phyloP scores from a whole-genome alignment of 2,888 invertebrate species.

The Sceliomorpha sp. region DNA sequence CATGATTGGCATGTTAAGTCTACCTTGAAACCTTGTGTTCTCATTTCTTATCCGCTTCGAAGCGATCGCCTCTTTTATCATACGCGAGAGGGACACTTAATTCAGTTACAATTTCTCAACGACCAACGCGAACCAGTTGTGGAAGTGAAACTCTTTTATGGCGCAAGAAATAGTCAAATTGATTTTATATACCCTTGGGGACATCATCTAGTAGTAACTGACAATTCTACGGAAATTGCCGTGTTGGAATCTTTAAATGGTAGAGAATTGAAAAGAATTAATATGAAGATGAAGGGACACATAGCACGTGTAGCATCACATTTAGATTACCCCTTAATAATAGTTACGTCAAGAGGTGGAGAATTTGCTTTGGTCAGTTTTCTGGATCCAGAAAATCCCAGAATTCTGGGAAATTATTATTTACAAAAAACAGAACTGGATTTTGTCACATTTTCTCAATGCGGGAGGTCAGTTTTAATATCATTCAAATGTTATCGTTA shows the following conservation, averaged over 20 bases:
- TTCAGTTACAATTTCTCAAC: slow-evolving; percentile 60
- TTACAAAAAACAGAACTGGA: slow-evolving; percentile 66
- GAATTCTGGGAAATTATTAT: slow-evolving; percentile 53
- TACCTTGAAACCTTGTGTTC: slow-evolving; percentile 57
- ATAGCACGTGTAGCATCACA: slow-evolving; percentile 64
- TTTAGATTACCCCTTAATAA: slow-evolving; percentile 67
- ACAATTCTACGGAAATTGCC: slow-evolving; percentile 57
- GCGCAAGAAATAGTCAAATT: slow-evolving; percentile 49
- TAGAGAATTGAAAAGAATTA: slow-evolving; percentile 50
- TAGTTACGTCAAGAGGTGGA: slow-evolving; percentile 61
- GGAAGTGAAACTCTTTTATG: slow-evolving; percentile 53
- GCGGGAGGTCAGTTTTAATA: slow-evolving; percentile 59
- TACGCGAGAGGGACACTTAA: slow-evolving; percentile 68
- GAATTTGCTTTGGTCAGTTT: slow-evolving; percentile 66
- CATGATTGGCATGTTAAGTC: slow-evolving; percentile 65
- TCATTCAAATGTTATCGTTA: background rate
- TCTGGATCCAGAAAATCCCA: slow-evolving; percentile 57
- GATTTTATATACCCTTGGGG: slow-evolving; percentile 73
- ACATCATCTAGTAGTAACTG: slow-evolving; percentile 64
- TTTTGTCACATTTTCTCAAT: slow-evolving; percentile 69
- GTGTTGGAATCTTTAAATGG: slow-evolving; percentile 66
- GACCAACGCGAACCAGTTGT: slow-evolving; percentile 33
- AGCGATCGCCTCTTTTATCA: slow-evolving; percentile 66
- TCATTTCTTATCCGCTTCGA: slow-evolving; percentile 61
- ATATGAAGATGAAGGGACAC: slow-evolving; percentile 59